Evolutionary conservation across 2,113 vertebrate species (phyloP).

Genomic region (Perca schrenkii): DNA sequence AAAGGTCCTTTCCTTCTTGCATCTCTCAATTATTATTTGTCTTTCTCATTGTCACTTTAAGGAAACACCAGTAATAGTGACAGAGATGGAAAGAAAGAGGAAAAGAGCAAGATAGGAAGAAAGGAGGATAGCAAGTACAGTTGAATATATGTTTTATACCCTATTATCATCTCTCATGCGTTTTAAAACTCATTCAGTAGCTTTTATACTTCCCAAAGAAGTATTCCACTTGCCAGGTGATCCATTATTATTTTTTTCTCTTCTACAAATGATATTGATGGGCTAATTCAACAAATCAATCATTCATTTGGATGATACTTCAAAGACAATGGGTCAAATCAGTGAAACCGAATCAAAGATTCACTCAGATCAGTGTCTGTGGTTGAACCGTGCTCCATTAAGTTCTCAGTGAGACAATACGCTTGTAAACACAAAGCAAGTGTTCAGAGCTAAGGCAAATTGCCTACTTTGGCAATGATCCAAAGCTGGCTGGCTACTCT

Average conservation of each 20-base stretch:
- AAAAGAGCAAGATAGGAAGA: background rate
- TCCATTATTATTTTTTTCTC: background rate
- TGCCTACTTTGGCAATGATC: constrained; percentile 51
- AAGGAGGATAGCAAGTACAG: background rate
- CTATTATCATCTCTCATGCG: constrained; percentile 3
- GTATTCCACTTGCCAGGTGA: constrained; percentile 20
- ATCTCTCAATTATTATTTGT: constrained; percentile 37
- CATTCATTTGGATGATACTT: background rate
- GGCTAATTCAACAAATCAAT: background rate
- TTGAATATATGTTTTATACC: constrained; percentile 13
- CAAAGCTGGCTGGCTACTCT: constrained; percentile 50
- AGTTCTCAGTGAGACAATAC: constrained; percentile 26
- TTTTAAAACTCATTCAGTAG: constrained; percentile 4
- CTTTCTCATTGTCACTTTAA: constrained; percentile 38
- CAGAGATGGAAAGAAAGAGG: background rate
- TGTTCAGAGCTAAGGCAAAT: constrained; percentile 52
- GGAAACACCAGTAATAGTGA: background rate
- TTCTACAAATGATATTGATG: background rate
- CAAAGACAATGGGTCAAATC: constrained; percentile 1
- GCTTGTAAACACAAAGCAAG: constrained; percentile 63
- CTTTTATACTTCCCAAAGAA: constrained; percentile 5
- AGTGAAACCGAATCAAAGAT: background rate
- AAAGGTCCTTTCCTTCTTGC: constrained; percentile 33
- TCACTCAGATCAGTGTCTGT: background rate
- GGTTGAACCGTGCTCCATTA: background rate